Conservation (phyloP, 2,888 invertebrate species). For the Tromatobia lineatoria region DNA sequence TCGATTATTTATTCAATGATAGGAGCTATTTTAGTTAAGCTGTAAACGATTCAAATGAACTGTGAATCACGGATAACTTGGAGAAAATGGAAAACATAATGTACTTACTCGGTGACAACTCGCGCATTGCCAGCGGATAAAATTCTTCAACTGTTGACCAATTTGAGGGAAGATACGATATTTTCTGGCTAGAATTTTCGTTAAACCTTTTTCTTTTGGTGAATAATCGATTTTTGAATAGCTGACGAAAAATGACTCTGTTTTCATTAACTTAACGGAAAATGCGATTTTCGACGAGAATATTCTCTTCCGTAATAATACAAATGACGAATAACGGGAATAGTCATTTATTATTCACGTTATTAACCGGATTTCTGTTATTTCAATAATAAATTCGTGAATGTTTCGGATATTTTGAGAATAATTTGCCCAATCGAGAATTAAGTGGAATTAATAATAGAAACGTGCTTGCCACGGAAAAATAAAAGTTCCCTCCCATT, state of each 20-base stretch:
- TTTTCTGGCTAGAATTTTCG: not conserved
- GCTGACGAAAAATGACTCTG: not conserved
- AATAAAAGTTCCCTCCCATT: slow-evolving; percentile 17
- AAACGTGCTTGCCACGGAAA: slow-evolving; percentile 28
- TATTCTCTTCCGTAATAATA: no score
- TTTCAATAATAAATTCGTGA: not conserved
- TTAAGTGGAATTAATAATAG: not conserved
- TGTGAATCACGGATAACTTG: not conserved
- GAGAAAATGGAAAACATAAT: not conserved
- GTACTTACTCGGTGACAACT: not conserved
- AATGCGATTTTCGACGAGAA: not conserved
- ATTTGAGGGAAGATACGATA: not conserved
- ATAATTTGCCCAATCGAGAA: slow-evolving; percentile 21
- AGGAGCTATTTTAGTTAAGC: not conserved
- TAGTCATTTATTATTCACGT: not conserved
- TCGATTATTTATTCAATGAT: not conserved
- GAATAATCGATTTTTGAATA: slow-evolving; percentile 1
- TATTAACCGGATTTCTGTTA: not conserved
- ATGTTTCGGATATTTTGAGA: slow-evolving; percentile 8
- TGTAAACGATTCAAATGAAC: not conserved
- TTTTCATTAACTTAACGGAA: not conserved
- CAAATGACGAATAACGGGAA: slow-evolving; percentile 16
- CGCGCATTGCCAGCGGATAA: not conserved
- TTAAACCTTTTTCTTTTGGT: not conserved
- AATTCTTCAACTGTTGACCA: not conserved